Evolutionary conservation across 2,113 vertebrate genomes (phyloP).

Genomic region (Menura novaehollandiae): DNA sequence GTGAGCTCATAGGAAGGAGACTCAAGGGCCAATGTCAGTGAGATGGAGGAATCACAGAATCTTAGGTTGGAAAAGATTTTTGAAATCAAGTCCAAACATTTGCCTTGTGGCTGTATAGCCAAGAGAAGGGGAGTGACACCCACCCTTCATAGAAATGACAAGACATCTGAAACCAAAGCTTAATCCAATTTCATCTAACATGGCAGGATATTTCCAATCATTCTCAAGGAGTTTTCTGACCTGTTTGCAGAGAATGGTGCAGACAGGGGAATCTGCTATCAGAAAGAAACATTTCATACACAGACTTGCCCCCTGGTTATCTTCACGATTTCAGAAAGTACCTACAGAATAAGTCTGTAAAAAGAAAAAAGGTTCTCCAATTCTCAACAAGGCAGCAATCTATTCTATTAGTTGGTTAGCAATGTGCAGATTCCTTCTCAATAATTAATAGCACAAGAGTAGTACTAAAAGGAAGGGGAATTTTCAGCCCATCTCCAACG

Average conservation of each 20-base stretch:
- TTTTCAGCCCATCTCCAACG: background rate
- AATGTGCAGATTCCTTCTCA: background rate
- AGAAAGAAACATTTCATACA: background rate
- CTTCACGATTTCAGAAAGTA: background rate
- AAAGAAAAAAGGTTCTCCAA: background rate
- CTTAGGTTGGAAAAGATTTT: background rate
- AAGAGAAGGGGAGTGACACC: background rate
- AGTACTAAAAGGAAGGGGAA: background rate
- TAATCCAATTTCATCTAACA: background rate
- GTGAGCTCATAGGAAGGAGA: background rate
- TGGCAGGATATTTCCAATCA: background rate
- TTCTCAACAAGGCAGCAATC: background rate
- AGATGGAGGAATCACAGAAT: background rate
- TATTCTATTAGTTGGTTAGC: background rate
- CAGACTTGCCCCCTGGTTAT: background rate
- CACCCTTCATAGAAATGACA: background rate
- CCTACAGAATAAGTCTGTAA: background rate
- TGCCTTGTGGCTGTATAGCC: background rate
- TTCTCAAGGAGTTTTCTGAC: background rate
- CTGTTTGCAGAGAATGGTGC: fast-evolving
- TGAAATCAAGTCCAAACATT: background rate
- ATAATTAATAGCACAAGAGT: background rate
- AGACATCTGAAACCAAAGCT: background rate
- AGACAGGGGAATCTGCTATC: background rate
- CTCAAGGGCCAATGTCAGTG: background rate